A percentile compares a stretch with the other conserved stretches of the same genome.
These are phyloP conservation scores for Lucinisca nassula DNA, from an alignment of 2,888 invertebrate genomes.

Conservation along the genomic window DNA sequence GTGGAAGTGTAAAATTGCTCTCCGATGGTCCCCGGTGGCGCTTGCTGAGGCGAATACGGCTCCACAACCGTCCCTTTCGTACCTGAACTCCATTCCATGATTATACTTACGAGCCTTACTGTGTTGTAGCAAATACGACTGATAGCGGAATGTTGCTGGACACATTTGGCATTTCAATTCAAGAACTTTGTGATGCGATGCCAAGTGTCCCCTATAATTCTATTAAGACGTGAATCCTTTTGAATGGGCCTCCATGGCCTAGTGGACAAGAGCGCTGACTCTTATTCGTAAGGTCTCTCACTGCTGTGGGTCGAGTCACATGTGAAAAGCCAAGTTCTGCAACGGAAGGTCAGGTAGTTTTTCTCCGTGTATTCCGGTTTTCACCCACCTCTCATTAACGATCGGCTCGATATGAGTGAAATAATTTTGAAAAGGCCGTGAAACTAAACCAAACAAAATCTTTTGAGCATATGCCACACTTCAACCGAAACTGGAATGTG, in stretches of 20 bases:
- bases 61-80: neutral
- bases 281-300: too few species aligned
- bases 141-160: neutral
- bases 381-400: too few species aligned
- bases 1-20: neutral
- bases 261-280: too few species aligned
- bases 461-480: neutral
- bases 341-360: too few species aligned
- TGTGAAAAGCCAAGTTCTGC: too few species aligned
- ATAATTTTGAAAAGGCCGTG: too few species aligned
- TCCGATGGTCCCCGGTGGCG: neutral
- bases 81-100: neutral
- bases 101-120: neutral
- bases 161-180: neutral
- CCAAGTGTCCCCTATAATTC: neutral
- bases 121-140: neutral
- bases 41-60: neutral
- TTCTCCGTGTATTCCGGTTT: too few species aligned
- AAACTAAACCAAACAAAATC: too few species aligned
- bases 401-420: too few species aligned
- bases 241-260: too few species aligned
- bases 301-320: too few species aligned
- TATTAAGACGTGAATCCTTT: neutral
- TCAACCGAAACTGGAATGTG: neutral
- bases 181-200: neutral